These are phyloP conservation scores for Hyles euphorbiae DNA, from an alignment of 1,140 invertebrate genomes.

Conservation along the genomic window DNA sequence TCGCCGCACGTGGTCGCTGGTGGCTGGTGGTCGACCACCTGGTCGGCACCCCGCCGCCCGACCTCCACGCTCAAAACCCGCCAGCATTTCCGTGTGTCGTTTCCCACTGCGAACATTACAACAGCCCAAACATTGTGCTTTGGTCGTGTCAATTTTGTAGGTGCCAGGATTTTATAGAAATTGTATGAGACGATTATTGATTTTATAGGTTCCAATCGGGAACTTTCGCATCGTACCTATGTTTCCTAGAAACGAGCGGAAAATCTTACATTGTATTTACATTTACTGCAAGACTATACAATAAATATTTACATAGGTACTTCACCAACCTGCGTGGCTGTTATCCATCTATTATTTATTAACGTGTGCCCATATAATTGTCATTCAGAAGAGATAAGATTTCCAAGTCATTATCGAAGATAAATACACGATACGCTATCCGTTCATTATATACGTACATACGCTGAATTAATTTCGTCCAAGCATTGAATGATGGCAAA, in stretches of 20 bases:
- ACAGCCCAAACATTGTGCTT: neutral
- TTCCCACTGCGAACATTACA: neutral
- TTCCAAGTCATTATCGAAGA: constrained; percentile 57
- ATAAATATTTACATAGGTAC: no score
- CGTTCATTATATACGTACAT: constrained; percentile 38
- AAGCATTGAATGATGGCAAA: constrained; percentile 67
- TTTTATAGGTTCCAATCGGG: no score
- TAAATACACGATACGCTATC: constrained; percentile 39
- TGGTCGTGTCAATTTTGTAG: no score
- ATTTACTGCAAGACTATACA: no score
- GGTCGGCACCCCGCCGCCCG: constrained; percentile 43
- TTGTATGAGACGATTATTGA: no score
- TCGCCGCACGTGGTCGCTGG: constrained; percentile 40
- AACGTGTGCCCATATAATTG: no score
- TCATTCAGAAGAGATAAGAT: constrained; percentile 26
- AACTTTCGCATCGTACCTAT: no score
- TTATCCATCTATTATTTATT: no score
- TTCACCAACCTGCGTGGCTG: no score
- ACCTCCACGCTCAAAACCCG: constrained; percentile 22
- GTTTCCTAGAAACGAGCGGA: no score
- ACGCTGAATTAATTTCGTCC: constrained; percentile 62
- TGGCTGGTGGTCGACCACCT: constrained; percentile 29
- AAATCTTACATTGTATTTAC: no score
- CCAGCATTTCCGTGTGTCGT: neutral
- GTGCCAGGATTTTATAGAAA: no score